These are phyloP conservation scores for Anseranas semipalmata DNA, from an alignment of 2,113 vertebrate species.

Conservation along the genomic window DNA sequence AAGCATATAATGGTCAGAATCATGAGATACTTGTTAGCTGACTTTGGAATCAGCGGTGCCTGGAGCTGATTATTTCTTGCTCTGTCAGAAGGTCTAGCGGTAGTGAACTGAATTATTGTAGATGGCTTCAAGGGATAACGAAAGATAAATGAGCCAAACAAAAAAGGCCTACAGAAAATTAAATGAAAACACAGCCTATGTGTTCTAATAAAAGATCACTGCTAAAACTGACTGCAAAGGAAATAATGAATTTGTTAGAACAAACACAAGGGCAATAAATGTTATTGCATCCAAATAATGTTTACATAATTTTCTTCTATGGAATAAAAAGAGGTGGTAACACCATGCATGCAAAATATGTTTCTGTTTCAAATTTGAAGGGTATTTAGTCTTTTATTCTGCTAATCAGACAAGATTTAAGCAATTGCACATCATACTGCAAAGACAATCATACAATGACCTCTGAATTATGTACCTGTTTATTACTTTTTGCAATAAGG, in stretches of 20 bases:
- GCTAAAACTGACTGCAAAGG: not conserved
- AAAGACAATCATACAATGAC: not conserved
- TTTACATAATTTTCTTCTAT: conserved; percentile 8
- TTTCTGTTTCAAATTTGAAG: not conserved
- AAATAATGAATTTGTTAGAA: not conserved
- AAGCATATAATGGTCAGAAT: not conserved
- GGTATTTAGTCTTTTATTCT: not conserved
- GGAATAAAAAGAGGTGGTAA: not conserved
- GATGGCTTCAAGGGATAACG: conserved; percentile 65
- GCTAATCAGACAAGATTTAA: not conserved
- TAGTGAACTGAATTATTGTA: conserved; percentile 45
- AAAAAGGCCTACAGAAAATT: conserved; percentile 70
- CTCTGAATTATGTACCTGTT: not conserved
- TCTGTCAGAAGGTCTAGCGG: conserved; percentile 11
- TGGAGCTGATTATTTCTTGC: conserved; percentile 7
- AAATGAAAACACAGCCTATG: conserved; percentile 68
- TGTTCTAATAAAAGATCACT: conserved; percentile 24
- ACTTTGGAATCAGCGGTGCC: not conserved
- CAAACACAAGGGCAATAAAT: not conserved
- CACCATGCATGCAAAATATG: not conserved
- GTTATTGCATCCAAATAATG: not conserved
- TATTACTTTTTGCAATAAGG: not conserved
- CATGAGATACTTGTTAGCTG: not conserved
- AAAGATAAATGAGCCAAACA: conserved; percentile 64
- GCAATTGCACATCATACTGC: not conserved